Evolutionary conservation across 2,888 invertebrate species (phyloP), one percentile per base, ranked within the genome.

Genomic region (Luperina nickerlii): DNA sequence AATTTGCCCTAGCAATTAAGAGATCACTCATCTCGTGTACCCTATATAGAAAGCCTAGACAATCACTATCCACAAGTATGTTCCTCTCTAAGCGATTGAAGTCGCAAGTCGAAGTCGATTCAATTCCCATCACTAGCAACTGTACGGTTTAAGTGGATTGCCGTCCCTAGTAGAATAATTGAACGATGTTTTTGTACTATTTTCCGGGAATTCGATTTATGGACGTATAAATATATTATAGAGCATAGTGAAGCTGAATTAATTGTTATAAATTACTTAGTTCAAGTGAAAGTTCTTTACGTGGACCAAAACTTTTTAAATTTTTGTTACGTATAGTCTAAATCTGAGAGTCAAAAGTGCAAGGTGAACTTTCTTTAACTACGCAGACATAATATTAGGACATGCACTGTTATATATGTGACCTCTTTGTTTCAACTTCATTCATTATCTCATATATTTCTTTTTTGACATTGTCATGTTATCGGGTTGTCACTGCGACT

Each of bases 91-190:
- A 92, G 57, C 88, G 57, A 85, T 92, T 91, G 89, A 86, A 80
- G 84, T 86, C 89, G 85, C 85, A 81, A 90, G 88, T 85, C 89
- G 84, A 85, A 91, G 90, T 91, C 90, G 90, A 86, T 90, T 91
- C 89, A 88, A 90, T 88, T 82, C 88, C 86, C 89, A 82, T 90
- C 89, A 87, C 88, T 89, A 90, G 85, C 73, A 80, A 85, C 60
- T 78, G 88, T 86, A 82, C 74, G 86, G 93, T 93, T 94, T 93
- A 94, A 95, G 92, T 94, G 94, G 95, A 95, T 95, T 93, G 94
- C 92, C 85, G 90, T 90, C 90, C 93, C 91, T 90, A 88, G 79
- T 91, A 89, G 92, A 91, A 92, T 94, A 94, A 94, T 94, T 94
- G 92, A 92, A 91, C 92, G 90, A 91, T 90, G 92, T 92, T 92